Base-by-base conservation (phyloP, 2,113 vertebrate genomes). In the Dicentrarchus labrax region DNA sequence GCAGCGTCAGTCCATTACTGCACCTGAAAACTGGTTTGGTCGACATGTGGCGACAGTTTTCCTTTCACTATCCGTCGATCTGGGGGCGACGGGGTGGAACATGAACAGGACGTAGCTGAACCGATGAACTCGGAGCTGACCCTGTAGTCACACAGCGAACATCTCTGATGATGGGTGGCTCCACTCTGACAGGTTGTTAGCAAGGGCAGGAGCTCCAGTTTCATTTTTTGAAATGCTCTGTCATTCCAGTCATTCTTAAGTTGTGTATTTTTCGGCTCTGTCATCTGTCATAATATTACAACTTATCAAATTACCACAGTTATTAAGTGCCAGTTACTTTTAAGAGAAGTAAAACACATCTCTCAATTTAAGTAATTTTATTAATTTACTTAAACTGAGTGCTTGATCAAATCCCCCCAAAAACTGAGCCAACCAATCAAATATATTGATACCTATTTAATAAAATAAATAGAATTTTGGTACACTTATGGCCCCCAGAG, bases 11-110 rank as follows among this genome's bases (percentile, higher is more conserved):
- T 47, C 81, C 83, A 76, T 81, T 56, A 69, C 39, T 17, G n/a
- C 67, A 61, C 66, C 65, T 73, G 61, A 69, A 76, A 43, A 48
- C 73, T 0, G 15, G 21, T 50, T 12, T 0, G 17, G 51, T 59
- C 1, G 68, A 59, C 72, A 48, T 19, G 60, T 75, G 47, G 56
- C 5, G 30, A 83, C 76, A 65, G 83, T 59, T 83, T 60, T 76
- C 80, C 85, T 87, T 82, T 89, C 80, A 66, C 77, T 45, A 48
- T 68, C 60, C n/a, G 45, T 80, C 41, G 6, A 67, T 73, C 59
- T 51, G 59, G 39, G 60, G 54, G 54, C 5, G 59, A 59, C 38
- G 1, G 36, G 39, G 45, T 53, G 80, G 80, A 84, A 82, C 71
- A 4, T 1, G 62, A 80, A 66, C 64, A 30, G 68, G 53, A 80